Evolutionary conservation across 2,888 invertebrate genomes (phyloP).

Genomic region (Ariolimax columbianus): DNA sequence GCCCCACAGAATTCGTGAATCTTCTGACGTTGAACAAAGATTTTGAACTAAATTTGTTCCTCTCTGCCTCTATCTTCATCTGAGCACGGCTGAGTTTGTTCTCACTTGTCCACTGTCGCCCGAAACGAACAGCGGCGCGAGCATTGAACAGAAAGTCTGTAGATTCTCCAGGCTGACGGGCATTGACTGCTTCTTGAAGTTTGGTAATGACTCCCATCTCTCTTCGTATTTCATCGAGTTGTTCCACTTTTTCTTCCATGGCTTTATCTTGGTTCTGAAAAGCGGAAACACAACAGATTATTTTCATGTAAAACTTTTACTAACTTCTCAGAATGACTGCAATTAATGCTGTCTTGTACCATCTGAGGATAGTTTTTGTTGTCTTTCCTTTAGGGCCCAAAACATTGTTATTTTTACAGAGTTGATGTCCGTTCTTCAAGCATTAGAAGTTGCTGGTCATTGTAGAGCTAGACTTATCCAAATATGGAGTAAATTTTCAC

Average conservation of each 20-base stretch:
- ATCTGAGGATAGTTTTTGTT: too few relatives aligned
- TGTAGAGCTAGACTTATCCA: too few relatives aligned
- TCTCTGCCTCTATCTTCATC: constrained; percentile 45
- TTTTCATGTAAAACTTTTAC: not conserved
- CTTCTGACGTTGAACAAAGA: constrained; percentile 51
- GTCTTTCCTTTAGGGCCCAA: too few relatives aligned
- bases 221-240: constrained; percentile 41
- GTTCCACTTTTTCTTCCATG: constrained; percentile 44
- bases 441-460: too few relatives aligned
- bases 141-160: not conserved
- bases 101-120: not conserved
- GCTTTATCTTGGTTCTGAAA: constrained; percentile 24
- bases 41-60: constrained; percentile 51
- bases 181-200: constrained; percentile 51
- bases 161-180: constrained; percentile 15
- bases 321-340: too few relatives aligned
- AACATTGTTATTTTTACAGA: too few relatives aligned
- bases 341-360: not conserved
- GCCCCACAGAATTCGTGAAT: not conserved
- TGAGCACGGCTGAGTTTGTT: constrained; percentile 26
- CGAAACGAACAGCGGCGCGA: not conserved
- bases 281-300: not conserved
- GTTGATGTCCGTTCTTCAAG: too few relatives aligned
- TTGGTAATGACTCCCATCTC: constrained; percentile 48
- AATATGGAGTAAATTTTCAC: too few relatives aligned